Evolutionary conservation across 2,888 invertebrate genomes (phyloP).

Genomic region (Brachyptera putata): DNA sequence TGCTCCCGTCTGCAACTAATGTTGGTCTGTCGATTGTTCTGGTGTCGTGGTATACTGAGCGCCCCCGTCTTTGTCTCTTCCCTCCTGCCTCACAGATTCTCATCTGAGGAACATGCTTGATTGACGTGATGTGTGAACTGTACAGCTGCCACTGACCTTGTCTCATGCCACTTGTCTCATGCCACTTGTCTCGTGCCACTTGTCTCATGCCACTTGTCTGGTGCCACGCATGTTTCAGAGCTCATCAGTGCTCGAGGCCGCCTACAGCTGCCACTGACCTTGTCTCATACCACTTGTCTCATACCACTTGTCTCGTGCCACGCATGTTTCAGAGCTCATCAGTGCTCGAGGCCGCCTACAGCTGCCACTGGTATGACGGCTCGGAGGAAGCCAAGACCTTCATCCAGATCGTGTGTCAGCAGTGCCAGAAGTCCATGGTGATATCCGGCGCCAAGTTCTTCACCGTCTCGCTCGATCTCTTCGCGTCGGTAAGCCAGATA

Average conservation of each 20-base stretch:
- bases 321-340: slow-evolving; percentile 82
- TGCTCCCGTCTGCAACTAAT: too few species aligned
- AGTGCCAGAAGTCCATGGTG: slow-evolving; percentile 84
- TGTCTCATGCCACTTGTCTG: not conserved
- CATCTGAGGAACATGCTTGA: too few species aligned
- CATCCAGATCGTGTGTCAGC: slow-evolving; percentile 86
- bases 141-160: too few species aligned
- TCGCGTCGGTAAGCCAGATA: slow-evolving; percentile 74
- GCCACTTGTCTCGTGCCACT: not conserved
- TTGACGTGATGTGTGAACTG: too few species aligned
- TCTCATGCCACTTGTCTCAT: not conserved
- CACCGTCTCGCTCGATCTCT: slow-evolving; percentile 80
- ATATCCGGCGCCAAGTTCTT: slow-evolving; percentile 88
- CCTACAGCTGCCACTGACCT: slow-evolving; percentile 86
- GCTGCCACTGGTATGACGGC: slow-evolving; percentile 87
- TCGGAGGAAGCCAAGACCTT: slow-evolving; percentile 88
- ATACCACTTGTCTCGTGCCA: too few species aligned
- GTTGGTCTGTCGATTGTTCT: too few species aligned
- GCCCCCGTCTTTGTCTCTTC: too few species aligned
- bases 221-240: slow-evolving; percentile 64
- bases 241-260: slow-evolving; percentile 87
- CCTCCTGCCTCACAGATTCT: too few species aligned
- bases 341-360: slow-evolving; percentile 88
- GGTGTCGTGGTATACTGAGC: too few species aligned
- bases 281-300: too few species aligned